These are phyloP conservation scores for Craterocephalus amniculus DNA, from an alignment of 2,797 vertebrate species.

Conservation along the genomic window DNA sequence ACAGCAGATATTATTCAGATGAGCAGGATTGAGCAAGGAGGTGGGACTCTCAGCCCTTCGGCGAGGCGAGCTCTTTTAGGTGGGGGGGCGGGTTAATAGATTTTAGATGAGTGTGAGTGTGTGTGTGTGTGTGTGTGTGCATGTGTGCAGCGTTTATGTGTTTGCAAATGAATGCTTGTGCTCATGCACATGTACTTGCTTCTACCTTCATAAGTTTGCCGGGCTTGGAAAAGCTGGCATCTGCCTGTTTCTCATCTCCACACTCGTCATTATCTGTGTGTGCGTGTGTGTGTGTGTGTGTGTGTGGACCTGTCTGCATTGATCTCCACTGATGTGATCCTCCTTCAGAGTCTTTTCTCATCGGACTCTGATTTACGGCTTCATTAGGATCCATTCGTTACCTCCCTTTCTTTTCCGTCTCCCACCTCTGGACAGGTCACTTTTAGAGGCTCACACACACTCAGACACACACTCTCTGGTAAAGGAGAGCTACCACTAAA, in stretches of 20 bases:
- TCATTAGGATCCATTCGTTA: conserved; percentile 74
- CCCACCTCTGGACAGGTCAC: conserved; percentile 60
- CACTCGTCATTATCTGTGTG: conserved; percentile 36
- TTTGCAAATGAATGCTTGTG: conserved; percentile 32
- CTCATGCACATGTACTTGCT: conserved; percentile 37
- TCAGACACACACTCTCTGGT: conserved; percentile 33
- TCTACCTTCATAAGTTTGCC: conserved; percentile 50
- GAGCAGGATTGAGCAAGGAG: conserved; percentile 92
- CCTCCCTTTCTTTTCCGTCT: conserved; percentile 68
- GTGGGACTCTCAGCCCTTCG: conserved; percentile 88
- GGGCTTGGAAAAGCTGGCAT: conserved; percentile 55
- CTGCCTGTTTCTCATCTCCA: conserved; percentile 58
- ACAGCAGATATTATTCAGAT: conserved; percentile 98
- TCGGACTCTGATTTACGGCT: conserved; percentile 80
- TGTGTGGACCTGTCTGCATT: conserved; percentile 68
- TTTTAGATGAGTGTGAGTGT: conserved; percentile 54
- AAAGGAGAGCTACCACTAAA: conserved; percentile 46
- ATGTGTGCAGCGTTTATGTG: conserved; percentile 28
- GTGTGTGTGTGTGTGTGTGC: conserved; percentile 51
- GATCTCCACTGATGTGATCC: conserved; percentile 79
- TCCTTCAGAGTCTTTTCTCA: conserved; percentile 77
- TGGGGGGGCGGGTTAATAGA: conserved; percentile 50
- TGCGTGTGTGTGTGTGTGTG: conserved; percentile 45
- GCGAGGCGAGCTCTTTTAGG: conserved; percentile 45
- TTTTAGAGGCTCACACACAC: conserved; percentile 37